Conservation (phyloP, 2,888 invertebrate species). For the Endomychus coccineus region DNA sequence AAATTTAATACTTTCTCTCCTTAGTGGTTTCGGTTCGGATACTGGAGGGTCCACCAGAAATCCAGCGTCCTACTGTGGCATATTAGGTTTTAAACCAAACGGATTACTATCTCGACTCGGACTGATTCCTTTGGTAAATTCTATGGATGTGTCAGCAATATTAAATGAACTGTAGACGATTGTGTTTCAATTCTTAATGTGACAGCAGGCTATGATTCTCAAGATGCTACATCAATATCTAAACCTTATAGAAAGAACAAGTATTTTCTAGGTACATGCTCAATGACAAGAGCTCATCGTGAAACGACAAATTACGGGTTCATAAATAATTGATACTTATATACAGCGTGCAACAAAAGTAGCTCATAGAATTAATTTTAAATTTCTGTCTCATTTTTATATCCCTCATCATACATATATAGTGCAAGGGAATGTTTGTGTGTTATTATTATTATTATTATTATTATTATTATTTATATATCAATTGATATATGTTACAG, state of each 20-base stretch:
- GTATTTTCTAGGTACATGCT: no score
- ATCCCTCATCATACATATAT: no score
- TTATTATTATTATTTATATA: no score
- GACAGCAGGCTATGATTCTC: conserved; percentile 72
- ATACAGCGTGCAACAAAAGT: no score
- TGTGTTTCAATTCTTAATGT: conserved; percentile 66
- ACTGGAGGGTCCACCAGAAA: conserved; percentile 96
- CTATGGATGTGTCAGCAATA: conserved; percentile 95
- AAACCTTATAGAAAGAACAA: conserved; percentile 47
- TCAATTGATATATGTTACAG: no score
- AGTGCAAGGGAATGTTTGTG: no score
- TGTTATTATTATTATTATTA: no score
- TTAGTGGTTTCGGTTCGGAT: conserved; percentile 87
- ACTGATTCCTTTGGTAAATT: conserved; percentile 92
- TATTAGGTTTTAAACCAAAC: conserved; percentile 93
- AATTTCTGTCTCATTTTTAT: no score
- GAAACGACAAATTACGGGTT: no score
- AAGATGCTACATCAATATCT: conserved; percentile 78
- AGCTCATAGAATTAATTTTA: no score
- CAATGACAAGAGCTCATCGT: no score
- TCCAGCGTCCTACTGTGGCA: conserved; percentile 94
- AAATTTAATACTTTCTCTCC: conserved; percentile 21
- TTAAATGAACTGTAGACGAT: conserved; percentile 73
- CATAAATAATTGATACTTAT: no score
- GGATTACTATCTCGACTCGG: conserved; percentile 90